Percentiles rank a stretch among this genome's conserved stretches.
These are phyloP conservation scores for Solenopsis fugax DNA, from an alignment of 1,140 invertebrate genomes.

Conservation along the genomic window DNA sequence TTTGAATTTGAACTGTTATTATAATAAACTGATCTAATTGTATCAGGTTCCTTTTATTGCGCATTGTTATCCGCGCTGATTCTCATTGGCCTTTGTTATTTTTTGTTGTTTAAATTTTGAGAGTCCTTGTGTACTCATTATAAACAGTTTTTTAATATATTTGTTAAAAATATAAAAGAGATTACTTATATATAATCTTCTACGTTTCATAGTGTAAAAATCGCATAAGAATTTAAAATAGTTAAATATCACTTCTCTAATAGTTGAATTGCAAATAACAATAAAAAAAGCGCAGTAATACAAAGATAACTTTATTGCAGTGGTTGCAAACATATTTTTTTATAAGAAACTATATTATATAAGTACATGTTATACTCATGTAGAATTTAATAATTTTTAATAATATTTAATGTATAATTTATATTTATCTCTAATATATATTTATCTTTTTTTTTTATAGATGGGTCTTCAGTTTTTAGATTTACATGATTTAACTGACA, in stretches of 20 bases:
- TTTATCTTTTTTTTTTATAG: conserved; percentile 75
- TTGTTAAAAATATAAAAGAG: background rate
- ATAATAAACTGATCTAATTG: no score
- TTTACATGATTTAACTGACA: conserved; percentile 82
- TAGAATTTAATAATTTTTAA: background rate
- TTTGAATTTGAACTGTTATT: no score
- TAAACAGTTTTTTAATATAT: background rate
- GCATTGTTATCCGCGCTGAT: no score
- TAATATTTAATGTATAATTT: background rate
- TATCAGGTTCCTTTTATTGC: no score
- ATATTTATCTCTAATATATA: background rate
- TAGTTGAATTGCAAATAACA: background rate
- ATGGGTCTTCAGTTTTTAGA: conserved; percentile 84
- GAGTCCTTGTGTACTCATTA: no score
- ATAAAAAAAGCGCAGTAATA: background rate
- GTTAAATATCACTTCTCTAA: background rate
- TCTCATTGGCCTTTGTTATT: no score
- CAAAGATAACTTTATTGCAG: background rate
- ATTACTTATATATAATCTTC: background rate
- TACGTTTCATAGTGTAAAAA: background rate
- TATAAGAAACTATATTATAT: background rate
- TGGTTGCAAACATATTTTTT: background rate
- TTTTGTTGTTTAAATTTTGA: no score
- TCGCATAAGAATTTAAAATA: background rate
- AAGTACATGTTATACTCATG: background rate